These are phyloP conservation scores for Ctenomys sociabilis DNA, from an alignment of 2,113 vertebrate species.

Conservation along the genomic window DNA sequence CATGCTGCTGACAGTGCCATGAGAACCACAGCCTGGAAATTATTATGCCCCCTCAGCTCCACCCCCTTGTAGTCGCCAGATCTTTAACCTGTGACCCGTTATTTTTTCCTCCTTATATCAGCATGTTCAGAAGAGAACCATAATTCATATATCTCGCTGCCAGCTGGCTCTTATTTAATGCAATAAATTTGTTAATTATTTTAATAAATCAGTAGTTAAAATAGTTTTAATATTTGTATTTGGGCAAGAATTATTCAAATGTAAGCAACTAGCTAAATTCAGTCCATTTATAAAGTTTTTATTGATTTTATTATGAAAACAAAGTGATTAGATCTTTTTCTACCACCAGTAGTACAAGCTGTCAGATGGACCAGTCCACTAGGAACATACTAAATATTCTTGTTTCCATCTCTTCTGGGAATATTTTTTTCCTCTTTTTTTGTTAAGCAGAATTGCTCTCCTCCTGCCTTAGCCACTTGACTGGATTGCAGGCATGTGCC, in stretches of 20 bases:
- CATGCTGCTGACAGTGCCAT: neutral
- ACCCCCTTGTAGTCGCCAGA: neutral
- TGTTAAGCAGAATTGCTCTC: neutral
- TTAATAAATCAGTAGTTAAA: neutral
- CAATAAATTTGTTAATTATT: neutral
- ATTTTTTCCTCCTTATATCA: neutral
- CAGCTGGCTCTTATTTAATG: neutral
- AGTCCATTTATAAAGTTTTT: neutral
- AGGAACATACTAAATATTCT: neutral
- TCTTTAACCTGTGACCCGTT: neutral
- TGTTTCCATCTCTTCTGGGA: neutral
- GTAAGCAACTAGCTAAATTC: neutral
- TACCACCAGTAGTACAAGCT: neutral
- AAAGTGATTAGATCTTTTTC: neutral
- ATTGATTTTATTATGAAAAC: neutral
- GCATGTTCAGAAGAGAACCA: neutral
- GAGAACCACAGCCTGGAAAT: neutral
- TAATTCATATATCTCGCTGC: neutral
- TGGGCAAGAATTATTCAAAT: neutral
- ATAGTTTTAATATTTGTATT: neutral
- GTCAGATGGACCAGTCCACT: neutral
- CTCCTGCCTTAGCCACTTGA: neutral
- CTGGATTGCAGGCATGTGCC: neutral
- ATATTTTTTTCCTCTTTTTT: neutral
- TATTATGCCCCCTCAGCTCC: neutral